A percentile compares a stretch with the other conserved stretches of the same genome.
These are phyloP conservation scores for Heterodera carotae DNA, from an alignment of 1,140 invertebrate species.

Conservation along the genomic window DNA sequence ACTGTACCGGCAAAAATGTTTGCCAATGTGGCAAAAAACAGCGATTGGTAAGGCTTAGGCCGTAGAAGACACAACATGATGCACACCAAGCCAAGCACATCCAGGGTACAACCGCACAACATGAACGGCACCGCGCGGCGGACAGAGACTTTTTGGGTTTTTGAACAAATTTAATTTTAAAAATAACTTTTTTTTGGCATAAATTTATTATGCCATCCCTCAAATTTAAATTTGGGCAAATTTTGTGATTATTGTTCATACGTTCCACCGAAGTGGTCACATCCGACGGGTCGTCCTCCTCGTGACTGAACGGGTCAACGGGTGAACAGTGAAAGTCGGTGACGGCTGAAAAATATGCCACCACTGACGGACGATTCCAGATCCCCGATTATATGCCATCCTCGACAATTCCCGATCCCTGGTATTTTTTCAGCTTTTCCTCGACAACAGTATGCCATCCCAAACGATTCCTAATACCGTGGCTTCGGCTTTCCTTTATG, in stretches of 20 bases:
- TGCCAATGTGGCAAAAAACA: conserved; percentile 53
- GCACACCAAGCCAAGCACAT: conserved; percentile 33
- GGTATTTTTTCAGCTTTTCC: no score
- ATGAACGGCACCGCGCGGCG: conserved; percentile 57
- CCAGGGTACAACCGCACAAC: conserved; percentile 50
- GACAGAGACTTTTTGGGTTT: conserved; percentile 57
- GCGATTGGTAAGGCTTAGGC: conserved; percentile 47
- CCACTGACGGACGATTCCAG: no score
- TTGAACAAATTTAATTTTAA: conserved; percentile 16
- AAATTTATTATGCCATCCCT: background rate
- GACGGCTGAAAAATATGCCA: conserved; percentile 55
- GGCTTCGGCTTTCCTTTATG: no score
- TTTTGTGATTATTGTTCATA: conserved; percentile 26
- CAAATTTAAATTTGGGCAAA: background rate
- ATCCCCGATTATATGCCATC: no score
- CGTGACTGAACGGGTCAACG: conserved; percentile 35
- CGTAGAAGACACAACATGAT: conserved; percentile 17
- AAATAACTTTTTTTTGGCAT: no score
- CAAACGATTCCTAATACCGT: no score
- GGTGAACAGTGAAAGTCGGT: conserved; percentile 58
- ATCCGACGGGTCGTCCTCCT: conserved; percentile 55
- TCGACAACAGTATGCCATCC: no score
- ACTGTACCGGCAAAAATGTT: conserved; percentile 62
- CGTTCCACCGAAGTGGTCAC: conserved; percentile 63
- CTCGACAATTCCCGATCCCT: no score